Base-by-base conservation (phyloP, 1,140 invertebrate species). In the Bombus turneri region DNA sequence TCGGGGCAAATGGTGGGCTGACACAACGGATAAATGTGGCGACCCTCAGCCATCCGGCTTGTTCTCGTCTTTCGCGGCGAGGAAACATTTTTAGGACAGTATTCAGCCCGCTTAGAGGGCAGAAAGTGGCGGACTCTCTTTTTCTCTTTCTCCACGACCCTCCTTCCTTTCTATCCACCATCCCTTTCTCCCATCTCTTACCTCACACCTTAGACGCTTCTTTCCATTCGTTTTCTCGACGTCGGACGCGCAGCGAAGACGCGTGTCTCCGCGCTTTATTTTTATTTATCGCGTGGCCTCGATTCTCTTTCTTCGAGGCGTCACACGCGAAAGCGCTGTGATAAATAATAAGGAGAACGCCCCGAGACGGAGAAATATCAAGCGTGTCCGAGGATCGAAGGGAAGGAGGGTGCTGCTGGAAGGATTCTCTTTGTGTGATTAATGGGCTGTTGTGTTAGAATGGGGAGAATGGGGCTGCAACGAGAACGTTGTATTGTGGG, bases 21-120 rank as follows among this genome's bases (percentile, higher is more conserved):
- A 81, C 81, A 87, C 77, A 78, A 73, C 68, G 89, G 87, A 88
- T 81, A 81, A 85, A 85, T 73, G 83, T n/a, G 78, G 68, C 34
- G 18, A n/a, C 41, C 69, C 71, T 53, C 28, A 66, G 57, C 73
- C 64, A 31, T n/a, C 64, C 78, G 22, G 53, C 73, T 64, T 69
- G 47, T 78, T 88, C 80, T 77, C 85, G n/a, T 77, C 34, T 73
- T 34, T 9, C 66, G 31, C 25, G 37, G 57, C 53, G 59, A 69
- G 41, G 62, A 83, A 83, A 88, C 83, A 89, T 84, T 91, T 91
- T 91, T 85, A 85, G 90, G 68, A 80, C 83, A 84, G 59, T 84
- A 88, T 91, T 91, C 90, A 86, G 68, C 9, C 76, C 62, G 72
- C 83, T 82, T 64, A 74, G 72, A 84, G 81, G 72, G 83, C 90